Evolutionary conservation across 2,113 vertebrate genomes (phyloP).

Genomic region (Syngnathus floridae): DNA sequence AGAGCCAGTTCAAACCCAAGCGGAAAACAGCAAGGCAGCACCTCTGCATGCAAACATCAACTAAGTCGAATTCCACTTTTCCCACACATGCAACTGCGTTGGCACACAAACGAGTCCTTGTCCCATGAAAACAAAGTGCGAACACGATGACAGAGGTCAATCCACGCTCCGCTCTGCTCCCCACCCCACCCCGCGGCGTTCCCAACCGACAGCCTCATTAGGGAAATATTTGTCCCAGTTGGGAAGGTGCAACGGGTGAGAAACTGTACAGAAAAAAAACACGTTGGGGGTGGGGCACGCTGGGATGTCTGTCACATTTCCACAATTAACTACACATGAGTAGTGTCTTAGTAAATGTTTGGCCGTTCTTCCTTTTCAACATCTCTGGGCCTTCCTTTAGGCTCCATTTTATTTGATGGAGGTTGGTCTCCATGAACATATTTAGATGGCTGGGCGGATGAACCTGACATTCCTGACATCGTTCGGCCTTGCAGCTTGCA

Average conservation of each 20-base stretch:
- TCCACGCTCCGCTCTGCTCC: slow-evolving; percentile 84
- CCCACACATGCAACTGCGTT: slow-evolving; percentile 12
- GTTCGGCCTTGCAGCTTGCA: no score
- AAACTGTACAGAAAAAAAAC: slow-evolving; percentile 28
- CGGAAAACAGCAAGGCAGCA: slow-evolving; percentile 19
- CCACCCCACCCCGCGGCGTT: slow-evolving; percentile 69
- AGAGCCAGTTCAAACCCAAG: slow-evolving; percentile 17
- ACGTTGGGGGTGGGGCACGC: slow-evolving; percentile 20
- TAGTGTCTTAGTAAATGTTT: not conserved
- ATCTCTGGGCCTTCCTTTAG: no score
- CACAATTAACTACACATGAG: slow-evolving; percentile 25
- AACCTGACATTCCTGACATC: no score
- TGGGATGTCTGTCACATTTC: slow-evolving; percentile 18
- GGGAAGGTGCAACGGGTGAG: slow-evolving; percentile 51
- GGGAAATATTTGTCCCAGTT: slow-evolving; percentile 86
- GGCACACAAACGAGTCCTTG: slow-evolving; percentile 72
- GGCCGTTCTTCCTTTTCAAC: not conserved
- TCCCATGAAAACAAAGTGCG: slow-evolving; percentile 82
- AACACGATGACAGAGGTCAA: slow-evolving; percentile 85
- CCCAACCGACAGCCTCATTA: slow-evolving; percentile 82
- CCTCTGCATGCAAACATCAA: slow-evolving; percentile 16
- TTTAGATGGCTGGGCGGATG: no score
- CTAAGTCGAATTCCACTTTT: slow-evolving; percentile 8
- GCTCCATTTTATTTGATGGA: no score
- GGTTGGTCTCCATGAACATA: no score